Conservation (phyloP, 2,113 vertebrate genomes). For the Pachyramphus minor region DNA sequence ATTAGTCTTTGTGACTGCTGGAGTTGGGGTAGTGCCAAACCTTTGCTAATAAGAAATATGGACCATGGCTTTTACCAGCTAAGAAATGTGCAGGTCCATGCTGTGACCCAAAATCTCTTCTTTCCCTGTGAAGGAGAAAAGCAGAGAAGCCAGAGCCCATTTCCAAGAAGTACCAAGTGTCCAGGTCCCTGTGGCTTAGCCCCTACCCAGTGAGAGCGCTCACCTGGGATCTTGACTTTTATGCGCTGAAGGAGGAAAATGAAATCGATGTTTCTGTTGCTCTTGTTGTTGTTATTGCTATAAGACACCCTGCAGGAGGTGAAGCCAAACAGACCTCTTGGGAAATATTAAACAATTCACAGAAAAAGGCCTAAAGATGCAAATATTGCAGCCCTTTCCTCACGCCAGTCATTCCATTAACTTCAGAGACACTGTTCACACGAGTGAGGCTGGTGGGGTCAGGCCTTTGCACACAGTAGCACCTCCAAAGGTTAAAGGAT, state of each 20-base stretch:
- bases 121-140: not conserved
- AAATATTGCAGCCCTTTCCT: not conserved
- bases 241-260: not conserved
- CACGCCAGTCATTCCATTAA: not conserved
- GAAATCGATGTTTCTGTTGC: not conserved
- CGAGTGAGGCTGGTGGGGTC: not conserved
- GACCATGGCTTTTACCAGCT: not conserved
- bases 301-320: not conserved
- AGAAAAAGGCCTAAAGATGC: not conserved
- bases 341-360: not conserved
- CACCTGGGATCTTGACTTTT: not conserved
- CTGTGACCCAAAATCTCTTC: not conserved
- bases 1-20: not conserved
- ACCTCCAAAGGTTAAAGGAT: constrained; percentile 34
- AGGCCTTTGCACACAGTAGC: constrained; percentile 17
- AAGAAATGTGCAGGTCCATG: not conserved
- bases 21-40: constrained; percentile 4
- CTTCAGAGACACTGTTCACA: not conserved
- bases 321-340: constrained; percentile 11
- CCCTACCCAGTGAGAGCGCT: not conserved
- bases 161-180: not conserved
- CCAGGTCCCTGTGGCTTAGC: not conserved
- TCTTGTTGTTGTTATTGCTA: not conserved
- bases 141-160: not conserved
- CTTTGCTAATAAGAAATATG: not conserved